phyloP scores from a whole-genome alignment of 2,113 vertebrate species.

The Phainopepla nitens region DNA sequence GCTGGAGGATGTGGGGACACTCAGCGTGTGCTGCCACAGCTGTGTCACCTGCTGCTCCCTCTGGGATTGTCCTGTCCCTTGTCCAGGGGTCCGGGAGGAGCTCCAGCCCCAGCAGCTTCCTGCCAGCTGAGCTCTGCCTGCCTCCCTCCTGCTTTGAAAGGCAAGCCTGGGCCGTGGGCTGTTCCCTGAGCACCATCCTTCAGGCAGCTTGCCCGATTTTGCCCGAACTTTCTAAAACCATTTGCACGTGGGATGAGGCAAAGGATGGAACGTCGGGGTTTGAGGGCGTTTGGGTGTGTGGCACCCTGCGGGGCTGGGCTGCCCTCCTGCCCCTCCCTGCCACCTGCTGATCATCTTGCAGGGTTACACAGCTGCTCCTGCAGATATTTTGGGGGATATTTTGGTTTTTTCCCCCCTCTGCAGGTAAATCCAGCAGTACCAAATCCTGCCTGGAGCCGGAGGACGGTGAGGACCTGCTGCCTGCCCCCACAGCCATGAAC shows the following conservation, averaged over 20 bases:
- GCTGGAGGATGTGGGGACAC: rapidly evolving
- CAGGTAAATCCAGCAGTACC: not conserved
- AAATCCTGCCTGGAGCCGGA: not conserved
- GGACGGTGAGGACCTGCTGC: not conserved
- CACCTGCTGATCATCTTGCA: not conserved
- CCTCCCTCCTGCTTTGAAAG: not conserved
- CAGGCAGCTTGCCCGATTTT: not conserved
- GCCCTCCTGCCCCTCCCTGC: not conserved
- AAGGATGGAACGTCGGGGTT: rapidly evolving
- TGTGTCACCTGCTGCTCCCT: not conserved
- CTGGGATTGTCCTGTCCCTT: not conserved
- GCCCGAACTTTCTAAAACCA: not conserved
- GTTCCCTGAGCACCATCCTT: rapidly evolving
- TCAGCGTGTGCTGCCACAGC: rapidly evolving
- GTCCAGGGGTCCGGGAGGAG: rapidly evolving
- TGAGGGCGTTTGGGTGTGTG: rapidly evolving
- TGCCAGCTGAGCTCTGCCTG: not conserved
- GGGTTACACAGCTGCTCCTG: not conserved
- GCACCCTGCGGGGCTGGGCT: not conserved
- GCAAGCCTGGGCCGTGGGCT: not conserved
- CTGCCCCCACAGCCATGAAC: rapidly evolving
- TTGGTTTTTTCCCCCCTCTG: rapidly evolving
- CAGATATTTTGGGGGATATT: not conserved
- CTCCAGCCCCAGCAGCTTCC: not conserved
- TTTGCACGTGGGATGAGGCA: not conserved